phyloP scores from a whole-genome alignment of 2,797 vertebrate genomes.

The Epinephelus malabaricus region DNA sequence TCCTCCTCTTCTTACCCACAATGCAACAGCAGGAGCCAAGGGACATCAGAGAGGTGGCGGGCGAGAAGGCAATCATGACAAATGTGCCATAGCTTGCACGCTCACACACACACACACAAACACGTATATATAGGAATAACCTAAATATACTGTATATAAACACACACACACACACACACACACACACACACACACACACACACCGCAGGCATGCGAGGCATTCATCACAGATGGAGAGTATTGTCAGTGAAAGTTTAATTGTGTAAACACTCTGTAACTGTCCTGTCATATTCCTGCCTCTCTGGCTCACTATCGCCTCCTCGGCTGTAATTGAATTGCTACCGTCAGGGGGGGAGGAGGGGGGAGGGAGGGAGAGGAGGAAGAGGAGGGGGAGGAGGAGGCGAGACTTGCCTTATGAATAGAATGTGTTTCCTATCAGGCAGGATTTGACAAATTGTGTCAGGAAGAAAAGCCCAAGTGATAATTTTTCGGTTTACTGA shows the following conservation, averaged over 20 bases:
- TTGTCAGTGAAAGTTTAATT: slow-evolving; percentile 98
- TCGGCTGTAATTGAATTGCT: slow-evolving; percentile 99
- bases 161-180: background rate
- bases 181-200: slow-evolving; percentile 1
- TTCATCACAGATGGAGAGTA: slow-evolving; percentile 84
- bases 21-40: slow-evolving; percentile 56
- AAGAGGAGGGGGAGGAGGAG: slow-evolving; percentile 75
- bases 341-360: slow-evolving; percentile 87
- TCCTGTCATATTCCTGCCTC: slow-evolving; percentile 99
- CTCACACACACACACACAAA: background rate
- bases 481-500: slow-evolving; percentile 94
- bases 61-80: slow-evolving; percentile 45
- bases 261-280: slow-evolving; percentile 99
- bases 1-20: slow-evolving; percentile 81
- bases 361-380: slow-evolving; percentile 78
- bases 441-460: slow-evolving; percentile 82
- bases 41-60: slow-evolving; percentile 88
- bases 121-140: background rate
- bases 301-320: slow-evolving; percentile 94
- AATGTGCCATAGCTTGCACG: slow-evolving; percentile 24
- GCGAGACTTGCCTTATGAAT: slow-evolving; percentile 92
- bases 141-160: background rate
- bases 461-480: slow-evolving; percentile 79
- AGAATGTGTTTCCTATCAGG: slow-evolving; percentile 96
- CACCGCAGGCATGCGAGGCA: background rate